Percentiles rank a stretch among this genome's conserved stretches.
Conservation (phyloP, 2,888 invertebrate genomes). For the Heliconius sara region DNA sequence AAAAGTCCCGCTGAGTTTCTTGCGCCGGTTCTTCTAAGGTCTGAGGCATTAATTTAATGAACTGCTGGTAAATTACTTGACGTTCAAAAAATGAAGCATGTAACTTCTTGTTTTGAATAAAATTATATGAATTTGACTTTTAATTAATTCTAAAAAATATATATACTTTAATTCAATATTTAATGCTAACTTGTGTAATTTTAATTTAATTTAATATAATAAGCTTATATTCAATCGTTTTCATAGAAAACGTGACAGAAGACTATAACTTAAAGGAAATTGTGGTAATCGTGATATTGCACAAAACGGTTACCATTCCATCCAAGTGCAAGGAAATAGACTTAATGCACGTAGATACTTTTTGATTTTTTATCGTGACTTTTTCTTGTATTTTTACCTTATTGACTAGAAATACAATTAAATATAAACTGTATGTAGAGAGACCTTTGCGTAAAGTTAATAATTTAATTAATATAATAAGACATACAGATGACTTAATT, state of each 20-base stretch:
- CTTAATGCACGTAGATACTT: conserved; percentile 47
- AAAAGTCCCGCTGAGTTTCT: too few relatives aligned
- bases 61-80: too few relatives aligned
- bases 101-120: too few relatives aligned
- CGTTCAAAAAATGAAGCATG: too few relatives aligned
- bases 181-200: background rate
- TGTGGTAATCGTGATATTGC: conserved; percentile 44
- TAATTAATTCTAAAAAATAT: background rate
- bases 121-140: too few relatives aligned
- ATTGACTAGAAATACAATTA: background rate
- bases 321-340: conserved; percentile 59
- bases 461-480: background rate
- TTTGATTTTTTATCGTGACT: background rate
- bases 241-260: conserved; percentile 19
- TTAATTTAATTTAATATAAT: background rate
- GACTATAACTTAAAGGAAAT: conserved; percentile 23
- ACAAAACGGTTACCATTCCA: conserved; percentile 52
- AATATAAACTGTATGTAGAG: background rate
- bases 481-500: background rate
- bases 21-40: too few relatives aligned
- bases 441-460: background rate
- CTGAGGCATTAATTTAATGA: too few relatives aligned
- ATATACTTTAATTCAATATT: background rate
- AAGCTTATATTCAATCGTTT: conserved; percentile 7
- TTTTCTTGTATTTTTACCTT: background rate